Evolutionary conservation across 2,888 invertebrate species (phyloP), one percentile per base, ranked within the genome.

Genomic region (Cylindroiulus punctatus): DNA sequence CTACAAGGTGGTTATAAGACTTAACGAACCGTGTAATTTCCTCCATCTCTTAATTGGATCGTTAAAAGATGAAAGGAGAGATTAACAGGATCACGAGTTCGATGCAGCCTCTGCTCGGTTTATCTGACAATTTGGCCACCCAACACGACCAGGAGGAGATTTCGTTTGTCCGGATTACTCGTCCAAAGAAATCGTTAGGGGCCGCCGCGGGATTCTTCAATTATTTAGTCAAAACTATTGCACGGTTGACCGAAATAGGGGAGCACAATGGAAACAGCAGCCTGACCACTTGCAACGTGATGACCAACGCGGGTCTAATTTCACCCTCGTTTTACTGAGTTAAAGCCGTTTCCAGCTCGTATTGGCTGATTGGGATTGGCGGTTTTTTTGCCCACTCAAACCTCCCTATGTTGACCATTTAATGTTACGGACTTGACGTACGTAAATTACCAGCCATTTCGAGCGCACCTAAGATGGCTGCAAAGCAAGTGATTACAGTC

Each of bases 151-250:
- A 26, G 30, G 30, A 10, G 76, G 76, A 76, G 30, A 76, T 76
- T 76, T 76, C 76, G 10, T 14, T 76, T 30, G 76, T 76, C 30
- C 26, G 76, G 30, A 76, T 76, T 26, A 4, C 76, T 30, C 10
- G 3, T 26, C 5, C 57, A 65, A 65, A 65, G 30, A 14, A 76
- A 30, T 30, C 76, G 76, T 76, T 76, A 26, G 76, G 30, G 26
- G 26, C 10, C 76, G 14, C 76, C 1, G 30, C 1, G 76, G 76
- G 76, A 30, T 76, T 76, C 76, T 76, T 76, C 76, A 76, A 76
- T 30, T 76, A 76, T 76, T 76, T 76, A 30, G 76, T 76, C 76
- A 76, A 76, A 76, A 76, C 76, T 76, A 76, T 76, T 76, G 30
- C 26, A 76, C 26, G 76, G 76, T 76, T 30, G 76, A 76, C 76